A percentile compares a stretch with the other conserved stretches of the same genome.
Evolutionary conservation across 1,140 invertebrate genomes (phyloP).

Genomic region (Zaprionus camerounensis): DNA sequence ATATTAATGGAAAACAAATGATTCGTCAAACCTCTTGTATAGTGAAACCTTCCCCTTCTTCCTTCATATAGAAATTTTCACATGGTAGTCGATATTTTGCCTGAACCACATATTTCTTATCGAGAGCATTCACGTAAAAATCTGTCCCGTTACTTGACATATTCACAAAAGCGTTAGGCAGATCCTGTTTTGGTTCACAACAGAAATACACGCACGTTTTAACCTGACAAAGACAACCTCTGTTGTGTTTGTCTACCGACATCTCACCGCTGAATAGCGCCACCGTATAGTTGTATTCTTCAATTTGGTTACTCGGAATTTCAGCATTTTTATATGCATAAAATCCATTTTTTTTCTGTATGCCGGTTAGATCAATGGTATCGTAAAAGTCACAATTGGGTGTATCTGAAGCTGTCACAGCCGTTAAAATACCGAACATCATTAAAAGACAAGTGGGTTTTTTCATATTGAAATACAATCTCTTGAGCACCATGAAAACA

Average conservation of each 20-base stretch:
- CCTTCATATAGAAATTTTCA: neutral
- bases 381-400: slow-evolving; percentile 5
- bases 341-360: neutral
- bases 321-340: slow-evolving; percentile 11
- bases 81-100: neutral
- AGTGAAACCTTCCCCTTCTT: neutral
- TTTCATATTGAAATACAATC: neutral
- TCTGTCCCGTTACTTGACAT: neutral
- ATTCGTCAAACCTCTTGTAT: neutral
- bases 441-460: neutral
- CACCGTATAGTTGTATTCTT: neutral
- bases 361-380: neutral
- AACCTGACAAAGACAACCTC: slow-evolving; percentile 12
- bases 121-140: neutral
- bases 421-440: neutral
- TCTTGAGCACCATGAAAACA: neutral
- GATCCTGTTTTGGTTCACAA: neutral
- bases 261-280: neutral
- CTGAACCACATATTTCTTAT: neutral
- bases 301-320: slow-evolving; percentile 6
- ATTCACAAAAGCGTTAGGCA: neutral
- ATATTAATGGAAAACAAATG: too few relatives aligned
- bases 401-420: neutral
- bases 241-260: neutral
- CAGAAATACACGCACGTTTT: slow-evolving; percentile 1